Percentiles rank a stretch among this genome's conserved stretches.
Conservation (phyloP, 2,113 vertebrate genomes). For the Pollachius pollachius region DNA sequence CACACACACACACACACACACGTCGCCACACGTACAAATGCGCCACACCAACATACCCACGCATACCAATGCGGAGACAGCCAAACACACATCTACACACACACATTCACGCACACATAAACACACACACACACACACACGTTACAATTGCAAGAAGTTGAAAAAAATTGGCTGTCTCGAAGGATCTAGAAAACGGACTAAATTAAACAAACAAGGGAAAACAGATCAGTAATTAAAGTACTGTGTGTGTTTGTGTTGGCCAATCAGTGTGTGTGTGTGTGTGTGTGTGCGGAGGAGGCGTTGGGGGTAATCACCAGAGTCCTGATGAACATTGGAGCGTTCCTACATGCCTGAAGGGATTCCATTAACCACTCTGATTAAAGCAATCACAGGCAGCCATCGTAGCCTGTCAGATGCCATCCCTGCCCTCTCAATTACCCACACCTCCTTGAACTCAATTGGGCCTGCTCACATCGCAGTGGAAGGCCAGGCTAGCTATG, state of each 20-base stretch:
- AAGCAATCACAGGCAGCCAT: slow-evolving; percentile 75
- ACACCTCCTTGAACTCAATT: slow-evolving; percentile 76
- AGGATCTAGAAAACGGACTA: not conserved
- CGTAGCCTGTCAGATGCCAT: slow-evolving; percentile 76
- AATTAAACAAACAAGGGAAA: slow-evolving; percentile 13
- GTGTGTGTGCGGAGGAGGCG: slow-evolving; percentile 1
- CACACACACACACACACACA: too few relatives aligned
- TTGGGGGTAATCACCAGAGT: slow-evolving; percentile 41
- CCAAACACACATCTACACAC: not conserved
- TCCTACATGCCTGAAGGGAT: slow-evolving; percentile 75
- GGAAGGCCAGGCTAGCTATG: slow-evolving; percentile 24
- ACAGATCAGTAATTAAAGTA: slow-evolving; percentile 55
- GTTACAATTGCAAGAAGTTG: not conserved
- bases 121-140: not conserved
- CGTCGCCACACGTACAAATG: too few relatives aligned
- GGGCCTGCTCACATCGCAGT: slow-evolving; percentile 54
- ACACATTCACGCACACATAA: not conserved
- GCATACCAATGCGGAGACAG: not conserved
- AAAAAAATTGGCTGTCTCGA: not conserved
- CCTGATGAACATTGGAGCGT: slow-evolving; percentile 73
- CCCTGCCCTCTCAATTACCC: slow-evolving; percentile 78
- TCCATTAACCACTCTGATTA: slow-evolving; percentile 78
- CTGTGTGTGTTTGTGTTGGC: not conserved
- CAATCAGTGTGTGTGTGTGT: too few relatives aligned
- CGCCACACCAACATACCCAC: too few relatives aligned